A percentile compares a stretch with the other conserved stretches of the same genome.
phyloP scores from a whole-genome alignment of 2,888 invertebrate species.

The Eutolmus rufibarbis region DNA sequence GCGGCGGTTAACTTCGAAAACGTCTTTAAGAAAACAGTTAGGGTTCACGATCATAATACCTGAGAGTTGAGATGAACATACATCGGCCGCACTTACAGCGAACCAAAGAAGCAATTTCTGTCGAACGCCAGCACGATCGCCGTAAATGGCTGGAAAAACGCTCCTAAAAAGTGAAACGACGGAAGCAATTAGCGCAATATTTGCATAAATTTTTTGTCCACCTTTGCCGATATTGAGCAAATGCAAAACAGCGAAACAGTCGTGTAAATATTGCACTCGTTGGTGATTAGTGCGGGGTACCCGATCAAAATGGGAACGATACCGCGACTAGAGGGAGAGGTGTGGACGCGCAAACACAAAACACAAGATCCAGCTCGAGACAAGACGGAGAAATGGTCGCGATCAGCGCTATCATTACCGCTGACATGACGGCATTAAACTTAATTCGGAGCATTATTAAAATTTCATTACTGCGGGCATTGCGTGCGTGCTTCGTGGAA shows the following conservation, averaged over 20 bases:
- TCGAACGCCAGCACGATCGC: not conserved
- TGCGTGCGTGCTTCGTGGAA: not conserved
- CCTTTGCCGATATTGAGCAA: slow-evolving; percentile 4
- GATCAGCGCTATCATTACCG: not conserved
- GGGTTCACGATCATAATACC: not conserved
- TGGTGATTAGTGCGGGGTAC: not conserved
- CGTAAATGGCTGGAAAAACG: not conserved
- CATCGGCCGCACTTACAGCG: not conserved
- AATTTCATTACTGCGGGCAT: not conserved
- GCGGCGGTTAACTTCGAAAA: not conserved
- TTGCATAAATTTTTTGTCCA: slow-evolving; percentile 19
- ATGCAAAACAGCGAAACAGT: not conserved
- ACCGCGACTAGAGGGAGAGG: not conserved
- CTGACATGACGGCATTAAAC: not conserved
- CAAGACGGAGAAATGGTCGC: not conserved
- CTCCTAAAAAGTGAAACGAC: slow-evolving; percentile 19
- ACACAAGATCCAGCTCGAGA: not conserved
- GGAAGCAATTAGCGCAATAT: slow-evolving; percentile 29
- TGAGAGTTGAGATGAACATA: not conserved
- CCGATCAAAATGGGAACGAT: not conserved
- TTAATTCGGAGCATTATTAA: not conserved
- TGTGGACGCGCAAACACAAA: not conserved
- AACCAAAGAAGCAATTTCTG: not conserved
- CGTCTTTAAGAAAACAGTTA: not conserved
- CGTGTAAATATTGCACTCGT: not conserved